Evolutionary conservation across 1,140 invertebrate species (phyloP), one percentile per base, ranked within the genome.

Genomic region (Triops cancriformis): DNA sequence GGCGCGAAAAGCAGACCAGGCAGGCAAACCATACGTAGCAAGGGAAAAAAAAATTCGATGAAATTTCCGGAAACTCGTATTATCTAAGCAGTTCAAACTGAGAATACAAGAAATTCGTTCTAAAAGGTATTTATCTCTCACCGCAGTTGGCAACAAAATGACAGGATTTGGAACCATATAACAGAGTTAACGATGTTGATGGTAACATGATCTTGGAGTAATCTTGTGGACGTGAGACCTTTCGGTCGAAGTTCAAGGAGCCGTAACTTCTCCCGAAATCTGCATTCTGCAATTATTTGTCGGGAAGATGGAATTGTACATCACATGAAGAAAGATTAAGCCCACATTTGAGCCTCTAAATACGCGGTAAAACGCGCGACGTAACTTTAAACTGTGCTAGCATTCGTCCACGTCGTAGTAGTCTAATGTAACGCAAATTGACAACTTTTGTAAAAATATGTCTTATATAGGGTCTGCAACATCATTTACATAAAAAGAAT

Each of bases 121-220:
- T n/a, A 18, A 64, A 18, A 64, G 23, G 14, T 23, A 23, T 18
- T 23, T 5, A 12, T 6, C 51, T 64, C 3, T 23, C 14, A 64
- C 51, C 51, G n/a, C n/a, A 64, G 51, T 64, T 23, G n/a, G 51
- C 18, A n/a, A 64, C 51, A 64, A 64, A 64, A 64, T 64, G 51
- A 64, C 14, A 18, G 14, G 18, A 3, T 64, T 23, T 64, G 2
- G 7, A 37, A 37, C 10, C 51, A 23, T 64, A 64, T 64, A n/a
- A 23, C n/a, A 64, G 14, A 64, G 18, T n/a, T 64, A 64, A 18
- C 18, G 14, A 64, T 64, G 51, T 64, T 64, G 51, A 14, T 64
- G 51, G 51, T 64, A 64, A 64, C 23, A 64, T 64, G 51, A 64
- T 64, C 51, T 1, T 23, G 51, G 51, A 64, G 51, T 23, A 64